Evolutionary conservation across 2,888 invertebrate species (phyloP), one percentile per base, ranked within the genome.

Genomic region (Elmis aenea): DNA sequence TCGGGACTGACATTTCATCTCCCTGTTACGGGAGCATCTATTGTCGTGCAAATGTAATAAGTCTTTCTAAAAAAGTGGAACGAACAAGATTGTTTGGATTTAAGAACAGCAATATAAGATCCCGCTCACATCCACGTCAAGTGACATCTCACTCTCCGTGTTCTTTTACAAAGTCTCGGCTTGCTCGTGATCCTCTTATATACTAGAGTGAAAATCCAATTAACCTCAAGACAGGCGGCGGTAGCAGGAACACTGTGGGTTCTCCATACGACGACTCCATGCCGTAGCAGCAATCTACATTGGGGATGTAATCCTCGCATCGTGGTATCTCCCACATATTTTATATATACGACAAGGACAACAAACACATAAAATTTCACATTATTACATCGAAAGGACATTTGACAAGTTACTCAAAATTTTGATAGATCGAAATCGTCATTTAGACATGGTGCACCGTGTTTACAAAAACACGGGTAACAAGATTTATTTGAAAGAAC

Each of bases 181-280:
- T 42, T 42, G 38, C 29, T 36, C 36, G 34, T 48, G 50, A 52
- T 52, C 52, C 48, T 46, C 50, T 50, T 53, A 51, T 47, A 42
- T 44, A 45, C 43, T 48, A 50, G 28, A 51, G 42, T 48, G 47
- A 50, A 51, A 51, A 51, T 53, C 48, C 45, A 51, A 57, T 51
- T 55, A 52, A 58, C 58, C 54, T 57, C 47, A 54, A 47, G 48
- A 49, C 50, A 46, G 55, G 33, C 45, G 54, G 49, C 41, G 45
- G 46, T 48, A 48, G 47, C 47, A 50, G 42, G 42, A 46, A 48
- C 26, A 37, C 44, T 30, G 45, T 46, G 40, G 35, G 45, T 16
- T 44, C 36, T 28, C 32, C 15, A 37, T 21, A 37, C 24, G 25
- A 34, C 20, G 31, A 37, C 39, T 14, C 32, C 37, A 18, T 33